These are phyloP conservation scores for Ganaspis brasiliensis DNA, from an alignment of 2,888 invertebrate species.

Conservation along the genomic window DNA sequence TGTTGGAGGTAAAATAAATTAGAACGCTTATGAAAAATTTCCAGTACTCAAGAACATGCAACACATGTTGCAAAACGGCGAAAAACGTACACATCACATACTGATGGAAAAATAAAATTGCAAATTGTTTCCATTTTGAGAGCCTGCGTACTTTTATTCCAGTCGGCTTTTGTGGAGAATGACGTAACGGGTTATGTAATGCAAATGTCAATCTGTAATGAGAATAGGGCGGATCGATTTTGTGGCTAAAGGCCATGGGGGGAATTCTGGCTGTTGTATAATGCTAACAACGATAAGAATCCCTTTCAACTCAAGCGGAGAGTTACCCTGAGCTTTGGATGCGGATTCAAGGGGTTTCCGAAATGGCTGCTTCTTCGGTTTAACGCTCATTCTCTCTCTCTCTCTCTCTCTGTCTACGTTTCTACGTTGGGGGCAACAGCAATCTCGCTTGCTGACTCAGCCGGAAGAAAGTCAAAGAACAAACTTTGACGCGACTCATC, in stretches of 20 bases:
- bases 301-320: slow-evolving; percentile 48
- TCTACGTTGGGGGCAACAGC: slow-evolving; percentile 32
- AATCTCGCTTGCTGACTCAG: slow-evolving; percentile 62
- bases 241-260: slow-evolving; percentile 40
- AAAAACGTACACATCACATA: no score
- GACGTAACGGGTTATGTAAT: slow-evolving; percentile 16
- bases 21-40: no score
- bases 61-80: no score
- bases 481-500: slow-evolving; percentile 59
- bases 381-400: slow-evolving; percentile 49
- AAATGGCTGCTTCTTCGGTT: slow-evolving; percentile 56
- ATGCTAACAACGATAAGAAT: slow-evolving; percentile 54
- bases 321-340: slow-evolving; percentile 57
- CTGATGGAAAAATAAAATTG: neutral
- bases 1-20: no score
- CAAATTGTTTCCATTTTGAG: neutral
- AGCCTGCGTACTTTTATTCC: neutral
- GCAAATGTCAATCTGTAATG: slow-evolving; percentile 9
- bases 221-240: slow-evolving; percentile 8
- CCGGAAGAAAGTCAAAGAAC: slow-evolving; percentile 63
- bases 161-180: neutral
- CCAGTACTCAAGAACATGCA: no score
- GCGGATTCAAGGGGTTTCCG: slow-evolving; percentile 55
- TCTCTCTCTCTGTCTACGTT: neutral
- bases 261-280: slow-evolving; percentile 41